Conservation (phyloP, 2,888 invertebrate species). For the Aleiodes leptofemur region DNA sequence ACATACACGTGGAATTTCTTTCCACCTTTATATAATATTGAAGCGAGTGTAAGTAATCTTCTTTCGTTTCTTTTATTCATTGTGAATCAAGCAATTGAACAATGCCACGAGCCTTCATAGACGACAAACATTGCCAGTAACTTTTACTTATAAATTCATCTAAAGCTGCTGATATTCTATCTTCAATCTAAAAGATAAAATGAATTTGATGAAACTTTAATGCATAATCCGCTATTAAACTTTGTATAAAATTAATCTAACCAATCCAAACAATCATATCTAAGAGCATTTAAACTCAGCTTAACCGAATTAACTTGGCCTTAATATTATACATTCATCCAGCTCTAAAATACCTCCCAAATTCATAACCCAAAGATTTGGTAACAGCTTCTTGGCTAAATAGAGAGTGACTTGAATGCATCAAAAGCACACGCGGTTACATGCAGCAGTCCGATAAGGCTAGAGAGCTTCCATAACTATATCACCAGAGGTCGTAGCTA, state of each 20-base stretch:
- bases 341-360: constrained; percentile 3
- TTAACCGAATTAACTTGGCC: neutral
- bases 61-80: constrained; percentile 40
- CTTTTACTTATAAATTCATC: too few relatives aligned
- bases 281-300: neutral
- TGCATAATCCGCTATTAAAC: too few relatives aligned
- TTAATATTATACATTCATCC: neutral
- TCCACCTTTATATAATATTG: neutral
- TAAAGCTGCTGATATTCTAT: too few relatives aligned
- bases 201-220: too few relatives aligned
- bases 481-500: constrained; percentile 22
- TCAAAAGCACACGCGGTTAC: constrained; percentile 30
- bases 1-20: neutral
- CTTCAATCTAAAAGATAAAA: neutral
- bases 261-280: too few relatives aligned
- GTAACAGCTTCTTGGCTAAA: constrained; percentile 16
- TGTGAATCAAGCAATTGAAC: constrained; percentile 38
- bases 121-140: too few relatives aligned
- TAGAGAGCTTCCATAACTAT: constrained; percentile 20
- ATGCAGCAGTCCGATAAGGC: constrained; percentile 20
- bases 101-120: neutral
- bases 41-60: constrained; percentile 5
- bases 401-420: constrained; percentile 4
- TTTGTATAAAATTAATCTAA: too few relatives aligned
- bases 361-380: constrained; percentile 6